Evolutionary conservation across 2,113 vertebrate species (phyloP).

Genomic region (Mesoclemmys tuberculata): DNA sequence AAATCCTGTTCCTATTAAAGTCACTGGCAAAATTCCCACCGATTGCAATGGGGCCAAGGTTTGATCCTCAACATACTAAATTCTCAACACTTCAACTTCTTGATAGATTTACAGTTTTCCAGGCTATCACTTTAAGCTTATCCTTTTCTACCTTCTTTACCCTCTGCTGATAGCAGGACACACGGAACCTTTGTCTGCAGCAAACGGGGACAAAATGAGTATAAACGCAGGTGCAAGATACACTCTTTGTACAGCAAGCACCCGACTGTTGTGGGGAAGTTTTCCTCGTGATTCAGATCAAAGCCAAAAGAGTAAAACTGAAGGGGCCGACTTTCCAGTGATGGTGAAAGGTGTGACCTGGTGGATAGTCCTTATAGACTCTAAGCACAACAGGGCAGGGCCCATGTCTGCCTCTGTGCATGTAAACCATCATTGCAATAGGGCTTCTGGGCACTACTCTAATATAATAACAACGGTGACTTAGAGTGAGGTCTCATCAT

Average conservation of each 20-base stretch:
- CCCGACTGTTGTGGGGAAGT: accelerated
- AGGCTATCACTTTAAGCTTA: accelerated
- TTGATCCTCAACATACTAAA: not conserved
- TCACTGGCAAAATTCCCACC: accelerated
- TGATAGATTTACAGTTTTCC: not conserved
- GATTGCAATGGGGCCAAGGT: not conserved
- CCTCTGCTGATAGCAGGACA: accelerated
- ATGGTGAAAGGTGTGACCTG: not conserved
- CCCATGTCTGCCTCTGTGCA: not conserved
- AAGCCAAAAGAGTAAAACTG: not conserved
- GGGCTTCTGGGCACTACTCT: not conserved
- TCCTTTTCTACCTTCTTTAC: not conserved
- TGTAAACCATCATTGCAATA: not conserved
- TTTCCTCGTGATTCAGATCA: not conserved
- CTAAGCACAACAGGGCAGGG: not conserved
- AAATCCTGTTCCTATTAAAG: not conserved
- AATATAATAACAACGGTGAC: not conserved
- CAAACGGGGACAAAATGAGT: accelerated
- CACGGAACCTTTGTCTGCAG: not conserved
- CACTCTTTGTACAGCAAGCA: not conserved
- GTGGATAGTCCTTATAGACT: not conserved
- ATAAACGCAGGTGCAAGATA: not conserved
- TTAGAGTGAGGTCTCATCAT: not conserved
- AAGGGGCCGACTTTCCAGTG: not conserved
- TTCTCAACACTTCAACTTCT: accelerated